Evolutionary conservation across 2,797 vertebrate species (phyloP).

Genomic region (Cyprinella venusta): DNA sequence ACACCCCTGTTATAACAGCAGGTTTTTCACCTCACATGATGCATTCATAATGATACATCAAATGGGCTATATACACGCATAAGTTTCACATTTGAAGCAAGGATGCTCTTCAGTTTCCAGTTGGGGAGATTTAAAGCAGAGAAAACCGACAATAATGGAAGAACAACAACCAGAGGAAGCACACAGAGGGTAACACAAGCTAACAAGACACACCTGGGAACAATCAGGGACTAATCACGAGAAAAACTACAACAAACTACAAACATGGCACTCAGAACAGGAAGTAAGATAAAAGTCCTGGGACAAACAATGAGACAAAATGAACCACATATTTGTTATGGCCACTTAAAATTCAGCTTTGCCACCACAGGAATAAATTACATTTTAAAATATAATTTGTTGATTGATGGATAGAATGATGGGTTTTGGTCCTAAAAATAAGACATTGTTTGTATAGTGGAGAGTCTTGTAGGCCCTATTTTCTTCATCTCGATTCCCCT

Average conservation of each 20-base stretch:
- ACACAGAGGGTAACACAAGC: too few species aligned
- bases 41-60: too few species aligned
- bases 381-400: background rate
- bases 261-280: background rate
- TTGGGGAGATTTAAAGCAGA: too few species aligned
- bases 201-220: background rate
- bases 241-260: background rate
- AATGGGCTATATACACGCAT: too few species aligned
- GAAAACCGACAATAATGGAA: background rate
- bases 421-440: conserved; percentile 1
- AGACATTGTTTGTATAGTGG: background rate
- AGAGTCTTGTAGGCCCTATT: background rate
- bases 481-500: background rate
- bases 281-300: background rate
- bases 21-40: background rate
- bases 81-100: too few species aligned
- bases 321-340: background rate
- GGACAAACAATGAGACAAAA: background rate
- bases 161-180: background rate
- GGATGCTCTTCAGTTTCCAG: too few species aligned
- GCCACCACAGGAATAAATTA: background rate
- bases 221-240: background rate
- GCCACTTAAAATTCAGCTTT: background rate
- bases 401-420: background rate
- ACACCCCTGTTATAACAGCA: background rate